Conservation (phyloP, 1,140 invertebrate species). For the Zaprionus lachaisei region DNA sequence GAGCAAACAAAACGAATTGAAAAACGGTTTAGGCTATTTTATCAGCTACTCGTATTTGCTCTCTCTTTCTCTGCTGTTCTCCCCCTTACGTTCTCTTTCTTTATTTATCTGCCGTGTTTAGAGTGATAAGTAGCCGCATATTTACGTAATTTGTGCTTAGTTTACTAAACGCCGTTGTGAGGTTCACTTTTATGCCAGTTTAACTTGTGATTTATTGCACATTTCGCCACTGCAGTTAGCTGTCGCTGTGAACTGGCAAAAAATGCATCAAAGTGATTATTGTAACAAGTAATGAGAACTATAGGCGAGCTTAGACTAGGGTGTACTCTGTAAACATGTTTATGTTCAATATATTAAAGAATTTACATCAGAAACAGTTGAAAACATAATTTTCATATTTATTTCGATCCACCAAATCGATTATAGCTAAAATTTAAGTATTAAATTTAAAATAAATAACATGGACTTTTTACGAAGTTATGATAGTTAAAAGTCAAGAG, state of each 20-base stretch:
- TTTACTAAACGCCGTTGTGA: background rate
- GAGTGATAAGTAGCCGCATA: constrained; percentile 39
- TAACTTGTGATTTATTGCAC: constrained; percentile 26
- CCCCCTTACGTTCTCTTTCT: background rate
- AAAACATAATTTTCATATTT: too few relatives aligned
- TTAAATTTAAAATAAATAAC: too few relatives aligned
- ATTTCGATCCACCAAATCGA: too few relatives aligned
- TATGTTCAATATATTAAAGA: too few relatives aligned
- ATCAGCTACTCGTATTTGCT: constrained; percentile 41
- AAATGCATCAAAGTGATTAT: background rate
- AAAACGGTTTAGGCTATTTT: constrained; percentile 48
- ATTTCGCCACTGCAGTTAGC: constrained; percentile 11
- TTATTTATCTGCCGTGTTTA: background rate
- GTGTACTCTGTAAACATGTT: background rate
- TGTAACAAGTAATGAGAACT: background rate
- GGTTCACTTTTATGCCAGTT: constrained; percentile 17
- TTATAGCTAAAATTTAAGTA: too few relatives aligned
- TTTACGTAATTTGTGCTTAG: constrained; percentile 37
- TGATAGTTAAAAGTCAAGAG: too few relatives aligned
- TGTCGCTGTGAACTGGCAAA: background rate
- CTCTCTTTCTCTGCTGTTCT: constrained; percentile 13
- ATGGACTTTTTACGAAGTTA: too few relatives aligned
- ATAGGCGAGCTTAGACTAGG: background rate
- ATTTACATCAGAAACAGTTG: too few relatives aligned
- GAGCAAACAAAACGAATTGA: constrained; percentile 49